Evolutionary conservation across 2,113 vertebrate species (phyloP).

Genomic region (Salvelinus alpinus): DNA sequence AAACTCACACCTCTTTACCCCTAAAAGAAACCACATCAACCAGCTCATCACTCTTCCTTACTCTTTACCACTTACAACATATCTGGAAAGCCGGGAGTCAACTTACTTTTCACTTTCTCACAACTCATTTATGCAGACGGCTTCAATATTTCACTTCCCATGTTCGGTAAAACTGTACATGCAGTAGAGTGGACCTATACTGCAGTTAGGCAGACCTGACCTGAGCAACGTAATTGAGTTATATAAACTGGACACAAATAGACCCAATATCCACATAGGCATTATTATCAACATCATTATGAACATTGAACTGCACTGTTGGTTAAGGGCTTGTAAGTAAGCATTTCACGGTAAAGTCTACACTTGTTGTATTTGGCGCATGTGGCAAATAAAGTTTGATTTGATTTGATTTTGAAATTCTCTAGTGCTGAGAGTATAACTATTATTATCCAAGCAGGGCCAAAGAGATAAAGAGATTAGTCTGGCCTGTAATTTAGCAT

Average conservation of each 20-base stretch:
- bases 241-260: slow-evolving; percentile 3
- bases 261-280: slow-evolving; percentile 14
- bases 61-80: not conserved
- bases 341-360: too few species aligned
- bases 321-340: slow-evolving; percentile 19
- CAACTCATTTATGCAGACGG: not conserved
- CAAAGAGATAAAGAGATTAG: slow-evolving; percentile 45
- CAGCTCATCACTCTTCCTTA: not conserved
- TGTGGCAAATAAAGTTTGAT: too few species aligned
- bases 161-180: not conserved
- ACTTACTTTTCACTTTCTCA: not conserved
- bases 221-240: not conserved
- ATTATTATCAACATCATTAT: slow-evolving; percentile 28
- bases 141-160: not conserved
- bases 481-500: slow-evolving; percentile 72
- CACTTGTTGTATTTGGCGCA: too few species aligned
- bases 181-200: too few species aligned
- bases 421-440: slow-evolving; percentile 42
- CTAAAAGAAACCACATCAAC: not conserved
- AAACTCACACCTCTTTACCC: not conserved
- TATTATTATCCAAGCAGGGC: slow-evolving; percentile 68
- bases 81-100: not conserved
- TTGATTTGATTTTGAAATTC: slow-evolving; percentile 22
- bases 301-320: slow-evolving; percentile 42
- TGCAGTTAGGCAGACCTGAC: too few species aligned